Evolutionary conservation across 2,888 invertebrate genomes (phyloP), one percentile per base, ranked within the genome.

Genomic region (Eristalis pertinax): DNA sequence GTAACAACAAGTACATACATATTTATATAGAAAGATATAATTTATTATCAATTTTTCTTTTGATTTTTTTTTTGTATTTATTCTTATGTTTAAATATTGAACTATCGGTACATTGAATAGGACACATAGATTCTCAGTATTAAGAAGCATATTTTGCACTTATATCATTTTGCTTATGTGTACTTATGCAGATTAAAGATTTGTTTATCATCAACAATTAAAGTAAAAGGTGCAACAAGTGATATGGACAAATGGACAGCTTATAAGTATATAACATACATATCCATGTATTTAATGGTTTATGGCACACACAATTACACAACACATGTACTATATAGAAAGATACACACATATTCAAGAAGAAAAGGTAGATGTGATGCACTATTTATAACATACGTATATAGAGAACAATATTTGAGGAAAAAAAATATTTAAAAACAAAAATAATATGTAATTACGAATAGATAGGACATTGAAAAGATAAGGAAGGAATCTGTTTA

Each of bases 41-140:
- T 76, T 29, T 35, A 35, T 41, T 4, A 26, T 65, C 63, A 56
- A 22, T 70, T 75, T n/a, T 13, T 19, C 38, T 63, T 2, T 58
- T 64, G 56, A 22, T 70, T 75, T n/a, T 13, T 19, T 56, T 63
- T 2, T 58, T 64, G 65, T 58, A 10, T 38, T 38, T 38, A 38
- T 13, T 3, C 56, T 63, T 77, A 50, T 29, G 38, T 19, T 60
- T 72, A 80, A 56, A 63, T 75, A 68, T 84, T 84, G 75, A 67
- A 72, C 80, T 84, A 79, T 63, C 62, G 75, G 75, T 84, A 80
- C 75, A 76, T 80, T 65, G 56, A 80, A 76, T 80, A 84, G 72
- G 84, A 84, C 80, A 84, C 84, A 75, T 75, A 80, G 65, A 76
- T 84, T 84, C 50, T 72, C 62, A 63, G 72, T 67, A 68, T 79